Percentiles rank a stretch among this genome's conserved stretches.
These are phyloP conservation scores for Hydrophis major DNA, from an alignment of 2,797 vertebrate genomes.

Conservation along the genomic window DNA sequence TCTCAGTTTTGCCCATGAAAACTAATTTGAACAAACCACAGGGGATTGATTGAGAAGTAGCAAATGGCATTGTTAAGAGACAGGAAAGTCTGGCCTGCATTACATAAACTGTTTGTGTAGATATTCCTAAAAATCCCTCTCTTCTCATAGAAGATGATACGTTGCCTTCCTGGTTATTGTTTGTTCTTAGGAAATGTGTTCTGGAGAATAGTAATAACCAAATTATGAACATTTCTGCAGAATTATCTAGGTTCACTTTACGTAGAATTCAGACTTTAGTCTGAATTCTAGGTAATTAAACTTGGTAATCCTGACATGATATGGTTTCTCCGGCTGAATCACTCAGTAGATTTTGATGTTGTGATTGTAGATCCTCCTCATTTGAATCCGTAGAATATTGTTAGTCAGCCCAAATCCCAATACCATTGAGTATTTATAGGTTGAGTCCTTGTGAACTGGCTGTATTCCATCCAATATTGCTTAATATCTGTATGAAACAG, in stretches of 20 bases:
- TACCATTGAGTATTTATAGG: background rate
- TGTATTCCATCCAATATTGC: background rate
- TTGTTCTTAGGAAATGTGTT: background rate
- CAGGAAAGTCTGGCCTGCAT: background rate
- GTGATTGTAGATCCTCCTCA: background rate
- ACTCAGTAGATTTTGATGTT: background rate
- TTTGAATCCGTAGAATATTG: background rate
- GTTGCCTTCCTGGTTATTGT: background rate
- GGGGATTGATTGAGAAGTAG: background rate
- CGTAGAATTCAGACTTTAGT: background rate
- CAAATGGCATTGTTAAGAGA: background rate
- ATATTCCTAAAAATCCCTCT: background rate
- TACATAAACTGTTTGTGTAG: background rate
- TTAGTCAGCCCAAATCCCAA: background rate
- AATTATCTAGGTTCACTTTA: background rate
- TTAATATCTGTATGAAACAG: background rate
- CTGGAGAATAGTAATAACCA: background rate
- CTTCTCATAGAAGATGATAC: background rate
- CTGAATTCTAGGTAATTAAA: background rate
- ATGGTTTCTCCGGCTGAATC: background rate
- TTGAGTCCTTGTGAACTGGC: background rate
- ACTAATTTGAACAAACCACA: background rate
- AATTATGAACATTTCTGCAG: background rate
- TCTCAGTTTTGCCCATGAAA: background rate
- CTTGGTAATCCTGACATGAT: background rate